phyloP scores from a whole-genome alignment of 1,140 invertebrate species.

The Leptinotarsa lineolata region DNA sequence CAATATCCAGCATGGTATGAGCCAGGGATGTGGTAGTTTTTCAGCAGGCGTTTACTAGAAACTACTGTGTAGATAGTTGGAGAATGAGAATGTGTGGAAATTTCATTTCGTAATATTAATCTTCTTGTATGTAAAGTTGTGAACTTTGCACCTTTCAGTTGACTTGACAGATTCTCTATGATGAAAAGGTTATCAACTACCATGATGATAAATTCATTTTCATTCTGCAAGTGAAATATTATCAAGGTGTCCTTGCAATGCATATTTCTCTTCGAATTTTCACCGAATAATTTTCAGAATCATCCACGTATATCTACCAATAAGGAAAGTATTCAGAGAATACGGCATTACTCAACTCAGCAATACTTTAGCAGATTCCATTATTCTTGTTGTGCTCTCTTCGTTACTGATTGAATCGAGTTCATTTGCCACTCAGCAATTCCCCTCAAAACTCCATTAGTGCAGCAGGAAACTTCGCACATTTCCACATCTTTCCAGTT shows the following conservation, averaged over 20 bases:
- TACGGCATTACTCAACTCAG: not conserved
- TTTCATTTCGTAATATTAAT: too few species aligned
- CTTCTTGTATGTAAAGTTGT: too few species aligned
- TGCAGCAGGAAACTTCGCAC: not conserved
- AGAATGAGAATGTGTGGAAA: too few species aligned
- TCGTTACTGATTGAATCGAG: not conserved
- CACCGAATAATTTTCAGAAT: not conserved
- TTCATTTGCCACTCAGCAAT: slow-evolving; percentile 8
- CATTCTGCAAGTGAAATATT: too few species aligned
- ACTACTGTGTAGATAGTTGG: too few species aligned
- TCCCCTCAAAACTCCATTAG: slow-evolving; percentile 1
- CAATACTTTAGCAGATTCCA: not conserved
- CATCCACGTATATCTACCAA: not conserved
- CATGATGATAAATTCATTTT: too few species aligned
- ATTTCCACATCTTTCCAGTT: not conserved
- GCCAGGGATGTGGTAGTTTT: too few species aligned
- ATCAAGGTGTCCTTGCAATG: not conserved
- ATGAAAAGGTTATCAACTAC: too few species aligned
- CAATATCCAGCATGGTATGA: too few species aligned
- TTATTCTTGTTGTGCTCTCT: not conserved
- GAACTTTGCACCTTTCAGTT: too few species aligned
- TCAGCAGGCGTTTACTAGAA: too few species aligned
- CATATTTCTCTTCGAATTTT: not conserved
- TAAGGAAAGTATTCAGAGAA: not conserved
- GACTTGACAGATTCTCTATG: too few species aligned